phyloP scores from a whole-genome alignment of 2,888 invertebrate species.

The Glaucopsyche alexis region DNA sequence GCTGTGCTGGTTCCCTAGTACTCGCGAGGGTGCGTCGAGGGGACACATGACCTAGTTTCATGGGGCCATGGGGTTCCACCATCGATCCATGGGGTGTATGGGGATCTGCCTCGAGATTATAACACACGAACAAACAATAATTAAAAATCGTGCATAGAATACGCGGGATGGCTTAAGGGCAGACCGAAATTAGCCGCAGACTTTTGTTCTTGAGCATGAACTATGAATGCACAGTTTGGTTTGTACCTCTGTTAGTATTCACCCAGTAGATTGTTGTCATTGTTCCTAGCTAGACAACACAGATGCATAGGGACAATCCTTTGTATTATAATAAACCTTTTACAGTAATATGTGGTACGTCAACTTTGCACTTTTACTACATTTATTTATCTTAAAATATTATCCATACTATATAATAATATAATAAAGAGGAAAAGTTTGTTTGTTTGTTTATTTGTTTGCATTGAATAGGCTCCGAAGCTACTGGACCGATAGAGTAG shows the following conservation, averaged over 20 bases:
- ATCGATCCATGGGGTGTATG: slow-evolving; percentile 63
- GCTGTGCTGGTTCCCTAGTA: slow-evolving; percentile 55
- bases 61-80: slow-evolving; percentile 61
- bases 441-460: too few species aligned
- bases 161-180: not conserved
- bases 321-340: too few species aligned
- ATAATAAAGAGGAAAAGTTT: too few species aligned
- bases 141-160: slow-evolving; percentile 6
- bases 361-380: too few species aligned
- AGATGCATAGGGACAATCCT: too few species aligned
- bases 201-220: not conserved
- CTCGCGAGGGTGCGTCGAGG: slow-evolving; percentile 54
- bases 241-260: not conserved
- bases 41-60: slow-evolving; percentile 72
- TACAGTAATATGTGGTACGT: too few species aligned
- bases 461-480: too few species aligned
- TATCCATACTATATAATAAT: too few species aligned
- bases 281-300: too few species aligned
- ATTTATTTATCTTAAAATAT: too few species aligned
- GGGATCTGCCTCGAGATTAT: not conserved
- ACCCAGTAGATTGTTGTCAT: too few species aligned
- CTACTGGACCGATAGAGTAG: too few species aligned
- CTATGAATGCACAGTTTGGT: not conserved
- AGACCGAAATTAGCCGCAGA: not conserved
- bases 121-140: not conserved